Percentiles rank a stretch among this genome's conserved stretches.
Evolutionary conservation across 2,797 vertebrate species (phyloP).

Genomic region (Geotrypetes seraphini): DNA sequence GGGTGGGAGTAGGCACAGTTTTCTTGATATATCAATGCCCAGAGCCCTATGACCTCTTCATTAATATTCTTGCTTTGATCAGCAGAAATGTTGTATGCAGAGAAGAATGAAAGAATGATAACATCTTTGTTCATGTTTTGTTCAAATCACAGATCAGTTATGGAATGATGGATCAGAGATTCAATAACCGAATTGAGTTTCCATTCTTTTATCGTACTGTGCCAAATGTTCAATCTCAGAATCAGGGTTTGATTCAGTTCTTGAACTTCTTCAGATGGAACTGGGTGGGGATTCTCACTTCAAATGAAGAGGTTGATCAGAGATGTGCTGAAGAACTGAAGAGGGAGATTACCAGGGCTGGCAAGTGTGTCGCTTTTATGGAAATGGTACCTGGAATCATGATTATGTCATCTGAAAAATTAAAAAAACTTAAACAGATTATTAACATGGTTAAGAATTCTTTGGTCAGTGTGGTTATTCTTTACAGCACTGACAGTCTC

Average conservation of each 20-base stretch:
- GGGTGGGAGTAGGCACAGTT: too few relatives aligned
- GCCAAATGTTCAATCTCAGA: neutral
- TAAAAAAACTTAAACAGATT: too few relatives aligned
- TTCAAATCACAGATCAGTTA: too few relatives aligned
- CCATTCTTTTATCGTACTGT: constrained; percentile 4
- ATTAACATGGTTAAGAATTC: too few relatives aligned
- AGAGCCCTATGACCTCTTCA: too few relatives aligned
- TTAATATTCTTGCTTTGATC: too few relatives aligned
- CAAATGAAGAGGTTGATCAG: neutral
- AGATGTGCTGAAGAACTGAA: neutral
- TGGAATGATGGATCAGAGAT: constrained; percentile 1
- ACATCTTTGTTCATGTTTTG: too few relatives aligned
- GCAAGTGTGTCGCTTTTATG: neutral
- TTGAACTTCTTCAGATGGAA: constrained; percentile 2
- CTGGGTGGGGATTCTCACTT: constrained; percentile 3
- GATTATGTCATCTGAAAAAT: too few relatives aligned
- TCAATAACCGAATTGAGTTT: neutral
- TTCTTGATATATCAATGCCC: too few relatives aligned
- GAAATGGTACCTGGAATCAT: neutral
- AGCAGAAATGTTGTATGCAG: too few relatives aligned
- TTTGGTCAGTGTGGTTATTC: neutral
- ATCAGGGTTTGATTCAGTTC: constrained; percentile 2
- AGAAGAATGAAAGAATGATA: too few relatives aligned
- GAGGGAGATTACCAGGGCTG: neutral
- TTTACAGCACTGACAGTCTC: neutral